A percentile compares a stretch with the other conserved stretches of the same genome.
Conservation (phyloP, 53 echinoderm and acorn worm species). For the Zoroaster sp. region DNA sequence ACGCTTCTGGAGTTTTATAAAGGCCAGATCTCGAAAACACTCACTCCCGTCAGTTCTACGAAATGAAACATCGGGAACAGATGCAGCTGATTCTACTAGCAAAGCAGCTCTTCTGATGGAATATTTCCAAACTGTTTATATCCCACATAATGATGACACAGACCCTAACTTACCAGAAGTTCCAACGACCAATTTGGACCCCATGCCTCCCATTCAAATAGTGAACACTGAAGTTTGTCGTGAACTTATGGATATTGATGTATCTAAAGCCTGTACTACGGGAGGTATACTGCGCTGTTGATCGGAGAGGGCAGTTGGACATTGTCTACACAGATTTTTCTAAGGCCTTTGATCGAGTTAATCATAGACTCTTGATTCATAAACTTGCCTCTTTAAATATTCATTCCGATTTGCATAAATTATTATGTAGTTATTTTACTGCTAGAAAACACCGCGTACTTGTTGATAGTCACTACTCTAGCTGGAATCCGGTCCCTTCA, state of each 20-base stretch:
- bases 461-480: background rate
- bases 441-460: background rate
- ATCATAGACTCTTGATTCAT: background rate
- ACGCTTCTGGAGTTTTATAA: slow-evolving; percentile 13
- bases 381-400: background rate
- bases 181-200: too few relatives aligned
- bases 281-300: slow-evolving; percentile 28
- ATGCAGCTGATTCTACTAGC: background rate
- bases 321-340: slow-evolving; percentile 8
- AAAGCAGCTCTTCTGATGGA: slow-evolving; percentile 7
- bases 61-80: background rate
- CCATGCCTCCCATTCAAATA: too few relatives aligned
- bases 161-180: too few relatives aligned
- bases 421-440: slow-evolving; percentile 8
- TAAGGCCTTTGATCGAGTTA: slow-evolving; percentile 6
- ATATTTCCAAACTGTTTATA: background rate
- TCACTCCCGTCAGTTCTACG: background rate
- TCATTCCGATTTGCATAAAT: background rate
- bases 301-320: slow-evolving; percentile 3
- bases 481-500: background rate
- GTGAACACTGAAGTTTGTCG: too few relatives aligned
- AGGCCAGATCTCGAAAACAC: background rate
- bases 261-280: background rate
- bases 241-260: too few relatives aligned
- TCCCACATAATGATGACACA: background rate